A percentile compares a stretch with the other conserved stretches of the same genome.
Conservation (phyloP, 2,113 vertebrate genomes). For the Taxidea taxus region DNA sequence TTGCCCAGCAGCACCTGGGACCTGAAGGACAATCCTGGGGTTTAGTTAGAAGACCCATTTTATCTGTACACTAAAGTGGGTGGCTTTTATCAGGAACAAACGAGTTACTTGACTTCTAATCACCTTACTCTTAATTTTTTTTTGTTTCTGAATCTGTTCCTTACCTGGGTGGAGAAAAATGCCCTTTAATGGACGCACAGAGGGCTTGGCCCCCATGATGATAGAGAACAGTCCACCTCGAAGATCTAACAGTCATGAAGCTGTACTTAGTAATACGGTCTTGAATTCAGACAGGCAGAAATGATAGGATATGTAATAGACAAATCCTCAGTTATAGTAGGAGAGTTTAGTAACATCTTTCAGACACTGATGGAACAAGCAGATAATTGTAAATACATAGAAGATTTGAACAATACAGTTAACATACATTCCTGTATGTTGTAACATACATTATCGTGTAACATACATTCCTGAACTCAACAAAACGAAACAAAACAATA, state of each 20-base stretch:
- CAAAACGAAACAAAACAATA: not conserved
- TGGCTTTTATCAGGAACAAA: not conserved
- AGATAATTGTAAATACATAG: not conserved
- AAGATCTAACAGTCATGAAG: not conserved
- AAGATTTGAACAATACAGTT: not conserved
- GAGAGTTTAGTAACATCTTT: not conserved
- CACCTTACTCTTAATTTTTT: not conserved
- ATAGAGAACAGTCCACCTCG: not conserved
- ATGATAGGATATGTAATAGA: not conserved
- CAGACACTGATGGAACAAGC: not conserved
- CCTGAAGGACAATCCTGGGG: not conserved
- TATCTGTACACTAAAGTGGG: not conserved
- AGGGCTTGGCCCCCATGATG: not conserved
- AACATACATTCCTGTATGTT: not conserved
- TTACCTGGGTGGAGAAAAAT: not conserved
- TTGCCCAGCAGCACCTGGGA: not conserved
- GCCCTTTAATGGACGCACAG: not conserved
- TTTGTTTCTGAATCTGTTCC: conserved; percentile 23
- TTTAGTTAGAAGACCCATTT: not conserved
- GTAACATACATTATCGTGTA: not conserved
- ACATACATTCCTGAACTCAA: not conserved
- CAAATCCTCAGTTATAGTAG: not conserved
- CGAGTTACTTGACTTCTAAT: not conserved
- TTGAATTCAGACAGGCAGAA: not conserved
- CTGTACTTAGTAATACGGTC: not conserved